Evolutionary conservation across 2,888 invertebrate species (phyloP).

Genomic region (Magallana nippona): DNA sequence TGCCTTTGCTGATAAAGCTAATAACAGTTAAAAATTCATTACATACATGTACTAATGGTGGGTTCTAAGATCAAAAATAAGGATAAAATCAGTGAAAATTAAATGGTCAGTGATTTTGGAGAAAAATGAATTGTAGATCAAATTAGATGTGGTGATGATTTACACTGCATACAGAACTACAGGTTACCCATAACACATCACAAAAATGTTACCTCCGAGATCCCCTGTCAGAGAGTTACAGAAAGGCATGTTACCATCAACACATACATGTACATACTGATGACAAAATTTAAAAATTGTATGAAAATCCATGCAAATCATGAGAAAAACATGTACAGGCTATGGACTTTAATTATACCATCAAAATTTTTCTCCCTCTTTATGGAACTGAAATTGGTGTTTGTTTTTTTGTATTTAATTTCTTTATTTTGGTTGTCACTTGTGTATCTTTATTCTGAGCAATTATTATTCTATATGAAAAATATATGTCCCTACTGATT

Average conservation of each 20-base stretch:
- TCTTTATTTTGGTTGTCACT: too few species aligned
- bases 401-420: too few species aligned
- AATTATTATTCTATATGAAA: too few species aligned
- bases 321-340: neutral
- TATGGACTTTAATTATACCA: neutral
- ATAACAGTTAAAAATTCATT: neutral
- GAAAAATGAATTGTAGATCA: too few species aligned
- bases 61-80: constrained; percentile 11
- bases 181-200: neutral
- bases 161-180: neutral
- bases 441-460: neutral
- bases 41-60: constrained; percentile 27
- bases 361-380: too few species aligned
- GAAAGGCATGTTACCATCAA: neutral
- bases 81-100: neutral
- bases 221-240: constrained; percentile 9
- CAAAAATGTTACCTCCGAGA: neutral
- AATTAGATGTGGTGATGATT: neutral
- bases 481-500: too few species aligned
- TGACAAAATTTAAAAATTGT: neutral
- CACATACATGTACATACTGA: neutral
- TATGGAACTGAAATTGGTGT: too few species aligned
- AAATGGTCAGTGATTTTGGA: too few species aligned
- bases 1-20: neutral
- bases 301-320: neutral